A percentile compares a stretch with the other conserved stretches of the same genome.
These are phyloP conservation scores for Prolemur simus DNA, from an alignment of 2,113 vertebrate genomes.

Conservation along the genomic window DNA sequence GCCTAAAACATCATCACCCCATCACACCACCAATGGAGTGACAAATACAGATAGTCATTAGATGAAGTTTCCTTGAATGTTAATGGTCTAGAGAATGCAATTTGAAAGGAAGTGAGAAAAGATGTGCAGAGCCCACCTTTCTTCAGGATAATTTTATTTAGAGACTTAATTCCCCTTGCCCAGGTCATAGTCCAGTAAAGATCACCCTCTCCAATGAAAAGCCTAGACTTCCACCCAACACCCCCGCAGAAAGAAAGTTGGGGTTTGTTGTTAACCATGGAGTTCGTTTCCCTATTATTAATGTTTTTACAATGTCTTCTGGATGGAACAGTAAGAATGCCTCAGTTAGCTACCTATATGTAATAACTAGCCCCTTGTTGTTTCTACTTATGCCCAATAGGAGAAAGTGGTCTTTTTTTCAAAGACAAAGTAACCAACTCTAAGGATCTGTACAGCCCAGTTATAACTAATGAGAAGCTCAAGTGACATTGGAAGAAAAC, in stretches of 20 bases:
- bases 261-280: not conserved
- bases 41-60: not conserved
- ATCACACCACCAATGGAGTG: not conserved
- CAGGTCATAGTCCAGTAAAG: not conserved
- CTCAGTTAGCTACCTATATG: not conserved
- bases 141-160: conserved; percentile 1
- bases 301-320: not conserved
- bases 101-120: not conserved
- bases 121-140: not conserved
- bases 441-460: not conserved
- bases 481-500: not conserved
- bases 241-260: not conserved
- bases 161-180: not conserved
- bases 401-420: not conserved
- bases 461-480: not conserved
- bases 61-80: not conserved
- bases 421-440: not conserved
- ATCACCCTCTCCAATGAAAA: not conserved
- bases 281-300: not conserved
- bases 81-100: not conserved
- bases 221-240: not conserved
- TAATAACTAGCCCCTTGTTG: not conserved
- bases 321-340: not conserved
- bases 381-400: not conserved
- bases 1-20: not conserved